These are phyloP conservation scores for Drosophila atripex DNA, from an alignment of 2,888 invertebrate genomes.

Conservation along the genomic window DNA sequence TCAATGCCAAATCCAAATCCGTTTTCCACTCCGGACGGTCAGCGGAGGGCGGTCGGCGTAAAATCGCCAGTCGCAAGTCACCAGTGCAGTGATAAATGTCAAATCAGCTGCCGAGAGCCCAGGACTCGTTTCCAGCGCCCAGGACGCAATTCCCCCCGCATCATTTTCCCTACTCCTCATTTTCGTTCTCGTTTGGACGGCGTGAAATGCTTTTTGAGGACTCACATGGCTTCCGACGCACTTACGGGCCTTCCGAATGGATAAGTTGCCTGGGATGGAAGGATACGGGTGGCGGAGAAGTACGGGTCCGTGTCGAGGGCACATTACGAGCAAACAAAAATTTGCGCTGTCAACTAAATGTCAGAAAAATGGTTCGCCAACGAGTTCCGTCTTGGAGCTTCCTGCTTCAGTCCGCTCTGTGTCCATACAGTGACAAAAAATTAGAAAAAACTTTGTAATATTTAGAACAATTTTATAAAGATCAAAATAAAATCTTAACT, in stretches of 20 bases:
- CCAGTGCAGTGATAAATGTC: slow-evolving; percentile 74
- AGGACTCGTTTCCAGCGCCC: slow-evolving; percentile 8
- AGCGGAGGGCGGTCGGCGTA: slow-evolving; percentile 1
- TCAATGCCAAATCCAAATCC: slow-evolving; percentile 58
- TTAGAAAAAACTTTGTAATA: not conserved
- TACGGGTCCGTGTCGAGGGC: slow-evolving; percentile 53
- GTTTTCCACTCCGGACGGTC: not conserved
- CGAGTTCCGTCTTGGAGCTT: slow-evolving; percentile 45
- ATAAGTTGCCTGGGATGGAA: not conserved
- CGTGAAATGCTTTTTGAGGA: slow-evolving; percentile 74
- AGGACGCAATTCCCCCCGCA: not conserved
- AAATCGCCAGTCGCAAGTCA: slow-evolving; percentile 57
- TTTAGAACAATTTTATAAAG: not conserved
- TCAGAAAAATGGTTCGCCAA: slow-evolving; percentile 72
- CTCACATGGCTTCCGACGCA: slow-evolving; percentile 46
- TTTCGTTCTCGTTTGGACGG: slow-evolving; percentile 15
- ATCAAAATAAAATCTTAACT: not conserved
- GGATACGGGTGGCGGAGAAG: slow-evolving; percentile 14
- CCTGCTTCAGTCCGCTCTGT: slow-evolving; percentile 4
- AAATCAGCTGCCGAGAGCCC: slow-evolving; percentile 66
- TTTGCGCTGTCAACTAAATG: slow-evolving; percentile 78
- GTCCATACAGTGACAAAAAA: slow-evolving; percentile 13
- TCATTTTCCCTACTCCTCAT: not conserved
- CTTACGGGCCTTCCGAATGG: slow-evolving; percentile 53
- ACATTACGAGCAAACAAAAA: slow-evolving; percentile 74